Percentiles rank a stretch among this genome's conserved stretches.
These are phyloP conservation scores for Takifugu flavidus DNA, from an alignment of 2,113 vertebrate species.

Conservation along the genomic window DNA sequence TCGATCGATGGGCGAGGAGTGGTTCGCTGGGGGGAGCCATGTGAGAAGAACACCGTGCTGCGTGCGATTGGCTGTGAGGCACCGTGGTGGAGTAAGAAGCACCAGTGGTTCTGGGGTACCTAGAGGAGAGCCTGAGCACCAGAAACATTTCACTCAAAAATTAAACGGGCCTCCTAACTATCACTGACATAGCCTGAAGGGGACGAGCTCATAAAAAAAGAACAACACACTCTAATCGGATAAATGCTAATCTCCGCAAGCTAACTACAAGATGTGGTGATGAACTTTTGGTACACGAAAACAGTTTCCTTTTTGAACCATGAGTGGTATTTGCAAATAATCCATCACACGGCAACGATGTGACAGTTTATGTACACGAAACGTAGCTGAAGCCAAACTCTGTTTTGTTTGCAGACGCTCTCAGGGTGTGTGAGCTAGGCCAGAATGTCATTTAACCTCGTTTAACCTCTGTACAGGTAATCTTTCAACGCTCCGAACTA, in stretches of 20 bases:
- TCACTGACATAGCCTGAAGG: too few relatives aligned
- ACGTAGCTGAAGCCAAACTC: too few relatives aligned
- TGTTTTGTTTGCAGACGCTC: too few relatives aligned
- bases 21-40: slow-evolving; percentile 97
- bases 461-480: slow-evolving; percentile 13
- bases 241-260: too few relatives aligned
- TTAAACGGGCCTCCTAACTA: neutral
- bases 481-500: slow-evolving; percentile 1
- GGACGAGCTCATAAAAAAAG: too few relatives aligned
- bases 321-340: too few relatives aligned
- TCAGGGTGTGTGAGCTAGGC: slow-evolving; percentile 35
- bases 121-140: slow-evolving; percentile 86
- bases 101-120: slow-evolving; percentile 99
- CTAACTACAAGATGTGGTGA: too few relatives aligned
- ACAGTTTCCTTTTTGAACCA: too few relatives aligned
- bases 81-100: slow-evolving; percentile 99
- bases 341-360: too few relatives aligned
- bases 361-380: too few relatives aligned
- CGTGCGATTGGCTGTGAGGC: slow-evolving; percentile 99
- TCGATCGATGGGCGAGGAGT: slow-evolving; percentile 91
- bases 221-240: too few relatives aligned
- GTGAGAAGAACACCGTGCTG: slow-evolving; percentile 97
- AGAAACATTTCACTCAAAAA: neutral
- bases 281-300: too few relatives aligned
- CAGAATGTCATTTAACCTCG: slow-evolving; percentile 40